Evolutionary conservation across 2,888 invertebrate genomes (phyloP), one percentile per base, ranked within the genome.

Genomic region (Tillus elongatus): DNA sequence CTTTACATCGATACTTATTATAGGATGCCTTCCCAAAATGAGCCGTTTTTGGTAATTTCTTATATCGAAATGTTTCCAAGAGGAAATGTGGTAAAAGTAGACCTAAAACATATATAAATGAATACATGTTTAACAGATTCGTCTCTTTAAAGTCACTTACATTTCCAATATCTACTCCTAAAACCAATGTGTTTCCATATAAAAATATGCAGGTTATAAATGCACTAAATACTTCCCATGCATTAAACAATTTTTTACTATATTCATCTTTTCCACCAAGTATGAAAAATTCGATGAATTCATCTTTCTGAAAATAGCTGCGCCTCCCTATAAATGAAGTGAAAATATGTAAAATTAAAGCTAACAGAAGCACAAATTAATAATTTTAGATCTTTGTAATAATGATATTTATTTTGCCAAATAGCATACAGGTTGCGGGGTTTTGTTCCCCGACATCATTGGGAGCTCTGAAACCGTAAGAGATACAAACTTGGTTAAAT

Each of bases 61-160:
- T 31, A 65, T 50, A 39, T 61, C 57, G 33, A 65, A 59, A 15
- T 55, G 55, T 50, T 62, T 64, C 65, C 65, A 65, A 10, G 58
- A 59, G 9, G 55, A 51, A 12, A 65, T 55, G 36, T 60, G 57
- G 33, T 65, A 65, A 38, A 63, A 58, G 43, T 64, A 65, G 2
- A 64, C 53, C 63, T 63, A 37, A 30, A 50, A 44, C 4, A 4
- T 12, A 13, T 4, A 13, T 9, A 11, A 10, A 8, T 19, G n/a
- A 19, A 19, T 8, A 19, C 24, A n/a, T 8, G 6, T n/a, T 8
- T n/a, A 19, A 8, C n/a, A 8, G 12, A 29, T 10, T n/a, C n/a
- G n/a, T n/a, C n/a, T n/a, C n/a, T 29, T 15, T 24, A 27, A 27
- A 14, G 29, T 13, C 38, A 56, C 61, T 54, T 52, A 64, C 63